A percentile compares a stretch with the other conserved stretches of the same genome.
Evolutionary conservation across 2,888 invertebrate genomes (phyloP).

Genomic region (Calameuta idolon): DNA sequence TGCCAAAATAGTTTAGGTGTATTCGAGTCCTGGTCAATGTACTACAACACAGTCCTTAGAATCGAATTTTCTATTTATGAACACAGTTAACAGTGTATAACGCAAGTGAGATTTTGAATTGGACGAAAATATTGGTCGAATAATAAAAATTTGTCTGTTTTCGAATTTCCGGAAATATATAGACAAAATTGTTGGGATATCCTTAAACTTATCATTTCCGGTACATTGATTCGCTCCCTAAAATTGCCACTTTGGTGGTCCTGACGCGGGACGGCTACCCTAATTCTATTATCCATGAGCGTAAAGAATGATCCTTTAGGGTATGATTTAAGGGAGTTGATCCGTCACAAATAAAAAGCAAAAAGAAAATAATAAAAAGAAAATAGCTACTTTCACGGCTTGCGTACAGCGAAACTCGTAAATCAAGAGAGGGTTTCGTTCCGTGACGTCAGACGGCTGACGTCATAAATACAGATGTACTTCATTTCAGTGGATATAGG

Average conservation of each 20-base stretch:
- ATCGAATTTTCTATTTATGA: not conserved
- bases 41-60: not conserved
- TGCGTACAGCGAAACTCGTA: not conserved
- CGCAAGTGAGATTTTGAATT: not conserved
- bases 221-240: not conserved
- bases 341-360: not conserved
- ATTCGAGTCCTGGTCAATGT: conserved; percentile 1
- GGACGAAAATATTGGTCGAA: not conserved
- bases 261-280: not conserved
- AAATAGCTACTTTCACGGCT: not conserved
- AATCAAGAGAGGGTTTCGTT: not conserved
- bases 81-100: not conserved
- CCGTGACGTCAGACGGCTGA: not conserved
- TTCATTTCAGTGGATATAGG: not conserved
- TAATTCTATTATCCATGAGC: not conserved
- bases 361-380: not conserved
- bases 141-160: not conserved
- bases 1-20: conserved; percentile 8
- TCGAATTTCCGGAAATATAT: not conserved
- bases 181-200: not conserved
- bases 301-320: not conserved
- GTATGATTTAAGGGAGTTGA: not conserved
- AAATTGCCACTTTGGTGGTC: not conserved
- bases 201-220: not conserved
- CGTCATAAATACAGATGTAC: not conserved